These are phyloP conservation scores for Acrocephalus arundinaceus DNA, from an alignment of 2,113 vertebrate genomes.

Conservation along the genomic window DNA sequence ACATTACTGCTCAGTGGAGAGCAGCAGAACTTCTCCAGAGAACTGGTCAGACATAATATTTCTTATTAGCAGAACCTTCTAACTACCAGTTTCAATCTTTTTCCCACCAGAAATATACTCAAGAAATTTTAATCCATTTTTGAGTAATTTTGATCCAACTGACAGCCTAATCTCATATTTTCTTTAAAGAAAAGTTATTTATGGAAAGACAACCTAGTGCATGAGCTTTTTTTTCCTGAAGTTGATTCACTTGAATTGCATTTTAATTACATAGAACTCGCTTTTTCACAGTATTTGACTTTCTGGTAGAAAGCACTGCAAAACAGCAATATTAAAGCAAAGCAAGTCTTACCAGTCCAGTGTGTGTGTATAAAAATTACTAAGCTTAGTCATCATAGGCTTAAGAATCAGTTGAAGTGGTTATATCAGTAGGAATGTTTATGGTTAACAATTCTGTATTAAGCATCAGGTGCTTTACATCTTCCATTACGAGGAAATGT, in stretches of 20 bases:
- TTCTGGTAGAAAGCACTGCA: background rate
- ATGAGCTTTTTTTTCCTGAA: background rate
- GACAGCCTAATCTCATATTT: background rate
- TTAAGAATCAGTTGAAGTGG: background rate
- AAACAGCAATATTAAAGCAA: background rate
- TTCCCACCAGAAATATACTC: background rate
- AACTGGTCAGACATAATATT: background rate
- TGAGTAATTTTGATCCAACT: background rate
- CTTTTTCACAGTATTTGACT: background rate
- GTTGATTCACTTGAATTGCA: background rate
- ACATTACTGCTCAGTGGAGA: slow-evolving; percentile 30
- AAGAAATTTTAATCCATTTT: background rate
- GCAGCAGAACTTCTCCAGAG: slow-evolving; percentile 45
- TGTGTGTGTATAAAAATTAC: background rate
- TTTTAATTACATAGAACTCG: background rate
- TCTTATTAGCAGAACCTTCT: slow-evolving; percentile 1
- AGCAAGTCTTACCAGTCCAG: background rate
- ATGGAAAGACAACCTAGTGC: background rate
- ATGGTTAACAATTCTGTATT: background rate
- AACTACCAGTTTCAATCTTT: background rate
- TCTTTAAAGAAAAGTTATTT: background rate
- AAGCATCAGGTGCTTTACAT: background rate
- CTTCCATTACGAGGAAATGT: background rate
- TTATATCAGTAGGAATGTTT: background rate
- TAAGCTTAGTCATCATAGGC: background rate